phyloP scores from a whole-genome alignment of 2,888 invertebrate genomes.

The Acronicta psi region DNA sequence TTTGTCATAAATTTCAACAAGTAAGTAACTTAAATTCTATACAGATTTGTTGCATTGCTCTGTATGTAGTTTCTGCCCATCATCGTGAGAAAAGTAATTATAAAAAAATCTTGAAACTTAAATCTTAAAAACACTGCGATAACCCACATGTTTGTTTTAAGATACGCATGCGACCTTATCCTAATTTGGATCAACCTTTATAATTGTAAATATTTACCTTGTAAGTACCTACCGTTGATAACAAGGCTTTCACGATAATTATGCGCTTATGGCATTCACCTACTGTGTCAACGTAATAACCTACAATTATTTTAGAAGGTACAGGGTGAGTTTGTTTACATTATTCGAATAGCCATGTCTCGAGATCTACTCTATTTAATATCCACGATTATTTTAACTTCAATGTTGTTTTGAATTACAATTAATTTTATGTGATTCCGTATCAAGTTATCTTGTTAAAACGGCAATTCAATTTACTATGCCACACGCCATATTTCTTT shows the following conservation, averaged over 20 bases:
- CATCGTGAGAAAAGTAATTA: too few relatives aligned
- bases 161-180: slow-evolving; percentile 16
- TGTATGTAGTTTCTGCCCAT: too few relatives aligned
- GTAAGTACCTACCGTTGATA: slow-evolving; percentile 1
- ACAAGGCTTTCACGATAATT: slow-evolving; percentile 12
- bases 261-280: not conserved
- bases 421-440: slow-evolving; percentile 14
- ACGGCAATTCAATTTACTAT: slow-evolving; percentile 26
- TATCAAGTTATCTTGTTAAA: slow-evolving; percentile 4
- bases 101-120: too few relatives aligned
- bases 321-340: too few relatives aligned
- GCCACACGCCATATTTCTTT: slow-evolving; percentile 44
- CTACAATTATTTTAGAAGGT: not conserved
- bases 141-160: slow-evolving; percentile 11
- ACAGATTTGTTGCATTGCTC: too few relatives aligned
- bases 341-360: too few relatives aligned
- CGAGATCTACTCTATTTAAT: too few relatives aligned
- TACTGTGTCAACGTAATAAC: not conserved
- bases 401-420: slow-evolving; percentile 16
- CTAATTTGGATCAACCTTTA: slow-evolving; percentile 25
- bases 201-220: slow-evolving; percentile 11
- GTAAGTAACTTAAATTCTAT: too few relatives aligned
- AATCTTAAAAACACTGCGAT: slow-evolving; percentile 6
- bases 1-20: not conserved
- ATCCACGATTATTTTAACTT: slow-evolving; percentile 6